These are phyloP conservation scores for Tychaedon coryphoeus DNA, from an alignment of 2,113 vertebrate species.

Conservation along the genomic window DNA sequence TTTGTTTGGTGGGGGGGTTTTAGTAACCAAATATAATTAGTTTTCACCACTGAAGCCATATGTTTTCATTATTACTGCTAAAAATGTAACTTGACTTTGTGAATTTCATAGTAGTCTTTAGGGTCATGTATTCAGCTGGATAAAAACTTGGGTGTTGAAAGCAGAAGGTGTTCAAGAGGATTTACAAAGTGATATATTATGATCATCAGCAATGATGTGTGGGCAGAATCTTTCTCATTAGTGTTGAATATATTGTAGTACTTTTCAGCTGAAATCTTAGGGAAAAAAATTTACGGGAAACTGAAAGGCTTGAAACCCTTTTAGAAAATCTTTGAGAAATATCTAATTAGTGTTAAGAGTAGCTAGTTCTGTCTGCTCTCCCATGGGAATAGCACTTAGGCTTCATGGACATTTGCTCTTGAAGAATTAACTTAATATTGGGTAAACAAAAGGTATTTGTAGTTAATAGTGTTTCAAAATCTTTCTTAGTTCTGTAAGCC, in stretches of 20 bases:
- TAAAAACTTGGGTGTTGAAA: neutral
- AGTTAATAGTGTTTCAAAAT: neutral
- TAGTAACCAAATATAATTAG: neutral
- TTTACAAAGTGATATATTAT: neutral
- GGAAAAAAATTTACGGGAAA: neutral
- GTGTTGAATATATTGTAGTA: neutral
- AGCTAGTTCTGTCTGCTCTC: neutral
- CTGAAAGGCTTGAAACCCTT: neutral
- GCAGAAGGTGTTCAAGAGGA: neutral
- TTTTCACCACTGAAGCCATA: neutral
- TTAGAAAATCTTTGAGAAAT: neutral
- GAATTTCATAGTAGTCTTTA: neutral
- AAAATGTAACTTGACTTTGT: neutral
- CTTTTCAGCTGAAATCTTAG: neutral
- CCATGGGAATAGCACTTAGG: neutral
- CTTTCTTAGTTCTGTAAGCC: neutral
- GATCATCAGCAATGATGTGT: neutral
- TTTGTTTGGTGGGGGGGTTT: neutral
- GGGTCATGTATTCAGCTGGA: neutral
- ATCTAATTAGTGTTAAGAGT: neutral
- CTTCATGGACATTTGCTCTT: neutral
- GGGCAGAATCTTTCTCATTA: neutral
- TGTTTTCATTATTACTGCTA: neutral
- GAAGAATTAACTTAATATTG: neutral
- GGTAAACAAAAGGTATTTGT: neutral